Percentiles rank a stretch among this genome's conserved stretches.
phyloP scores from a whole-genome alignment of 2,797 vertebrate genomes.

The Cryptoblepharus egeriae region DNA sequence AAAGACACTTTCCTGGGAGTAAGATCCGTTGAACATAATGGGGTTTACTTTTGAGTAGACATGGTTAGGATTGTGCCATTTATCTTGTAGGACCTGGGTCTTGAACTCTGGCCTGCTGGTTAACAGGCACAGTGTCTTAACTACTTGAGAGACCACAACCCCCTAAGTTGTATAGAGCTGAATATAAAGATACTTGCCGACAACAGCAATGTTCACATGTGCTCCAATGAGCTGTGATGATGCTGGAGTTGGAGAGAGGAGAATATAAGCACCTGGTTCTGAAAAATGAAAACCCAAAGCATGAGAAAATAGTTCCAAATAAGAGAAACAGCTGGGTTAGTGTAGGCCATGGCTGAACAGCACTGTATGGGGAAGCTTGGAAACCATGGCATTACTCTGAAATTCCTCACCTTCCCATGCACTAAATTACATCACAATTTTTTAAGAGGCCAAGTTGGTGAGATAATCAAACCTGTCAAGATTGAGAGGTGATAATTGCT shows the following conservation, averaged over 20 bases:
- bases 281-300: constrained; percentile 29
- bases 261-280: constrained; percentile 29
- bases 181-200: no score
- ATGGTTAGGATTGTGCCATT: no score
- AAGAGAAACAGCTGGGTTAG: constrained; percentile 27
- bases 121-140: no score
- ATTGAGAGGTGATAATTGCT: neutral
- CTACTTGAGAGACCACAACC: no score
- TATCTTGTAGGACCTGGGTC: no score
- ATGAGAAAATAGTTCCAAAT: constrained; percentile 46
- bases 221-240: neutral
- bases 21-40: no score
- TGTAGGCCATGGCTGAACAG: constrained; percentile 14
- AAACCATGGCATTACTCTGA: constrained; percentile 21
- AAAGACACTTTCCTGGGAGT: no score
- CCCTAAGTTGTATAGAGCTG: no score
- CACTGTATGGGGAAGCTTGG: neutral
- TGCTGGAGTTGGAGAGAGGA: neutral
- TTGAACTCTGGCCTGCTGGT: no score
- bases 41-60: no score
- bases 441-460: constrained; percentile 21
- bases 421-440: neutral
- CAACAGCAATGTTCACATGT: neutral
- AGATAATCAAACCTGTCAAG: constrained; percentile 15
- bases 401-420: constrained; percentile 34